Evolutionary conservation across 2,113 vertebrate genomes (phyloP).

Genomic region (Egretta garzetta): DNA sequence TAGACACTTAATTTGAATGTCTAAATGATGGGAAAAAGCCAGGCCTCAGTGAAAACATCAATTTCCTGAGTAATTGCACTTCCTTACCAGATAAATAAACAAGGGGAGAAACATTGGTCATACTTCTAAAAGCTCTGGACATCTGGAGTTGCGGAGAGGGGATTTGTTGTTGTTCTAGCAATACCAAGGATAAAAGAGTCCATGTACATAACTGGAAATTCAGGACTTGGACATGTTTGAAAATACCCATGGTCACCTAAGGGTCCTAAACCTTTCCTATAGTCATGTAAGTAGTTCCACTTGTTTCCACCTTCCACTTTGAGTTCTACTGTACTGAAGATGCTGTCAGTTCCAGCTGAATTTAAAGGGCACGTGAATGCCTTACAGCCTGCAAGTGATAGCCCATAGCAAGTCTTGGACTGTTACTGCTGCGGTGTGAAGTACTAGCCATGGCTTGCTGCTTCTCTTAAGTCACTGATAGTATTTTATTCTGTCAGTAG

Average conservation of each 20-base stretch:
- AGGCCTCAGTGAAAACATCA: not conserved
- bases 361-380: not conserved
- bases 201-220: not conserved
- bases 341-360: not conserved
- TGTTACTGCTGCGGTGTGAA: not conserved
- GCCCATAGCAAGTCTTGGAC: not conserved
- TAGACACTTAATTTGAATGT: not conserved
- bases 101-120: not conserved
- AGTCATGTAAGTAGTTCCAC: not conserved
- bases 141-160: not conserved
- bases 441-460: not conserved
- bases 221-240: not conserved
- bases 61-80: not conserved
- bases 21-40: not conserved
- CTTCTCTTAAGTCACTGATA: not conserved
- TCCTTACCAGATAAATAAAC: not conserved
- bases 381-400: not conserved
- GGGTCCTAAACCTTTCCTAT: not conserved
- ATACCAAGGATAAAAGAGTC: not conserved
- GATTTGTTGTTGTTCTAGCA: not conserved
- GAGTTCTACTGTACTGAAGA: accelerated
- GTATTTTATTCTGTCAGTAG: not conserved
- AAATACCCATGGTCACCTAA: not conserved
- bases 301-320: not conserved
- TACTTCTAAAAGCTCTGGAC: not conserved